Conservation (phyloP, 1,140 invertebrate genomes). For the Drosophila pectinifera region DNA sequence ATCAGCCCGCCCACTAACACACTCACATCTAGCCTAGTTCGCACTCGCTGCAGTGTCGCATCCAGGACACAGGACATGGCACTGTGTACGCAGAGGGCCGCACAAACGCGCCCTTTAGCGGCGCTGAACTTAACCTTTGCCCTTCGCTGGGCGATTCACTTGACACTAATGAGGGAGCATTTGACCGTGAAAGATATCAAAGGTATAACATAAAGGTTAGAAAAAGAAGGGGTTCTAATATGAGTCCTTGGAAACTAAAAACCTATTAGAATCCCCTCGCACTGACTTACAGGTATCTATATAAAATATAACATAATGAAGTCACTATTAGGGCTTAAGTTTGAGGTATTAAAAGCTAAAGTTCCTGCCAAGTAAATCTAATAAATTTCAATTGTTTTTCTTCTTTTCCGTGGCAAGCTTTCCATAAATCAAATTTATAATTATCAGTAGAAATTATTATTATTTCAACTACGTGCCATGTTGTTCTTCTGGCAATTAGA, state of each 20-base stretch:
- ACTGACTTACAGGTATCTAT: too few relatives aligned
- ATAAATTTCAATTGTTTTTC: constrained; percentile 6
- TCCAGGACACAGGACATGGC: too few relatives aligned
- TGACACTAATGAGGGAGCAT: constrained; percentile 11
- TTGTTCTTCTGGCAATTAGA: neutral
- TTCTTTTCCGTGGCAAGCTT: neutral
- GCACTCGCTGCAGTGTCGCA: constrained; percentile 21
- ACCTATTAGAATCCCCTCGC: too few relatives aligned
- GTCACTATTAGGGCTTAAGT: neutral
- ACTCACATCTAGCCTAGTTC: constrained; percentile 6
- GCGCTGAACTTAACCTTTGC: constrained; percentile 30
- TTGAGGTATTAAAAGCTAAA: neutral
- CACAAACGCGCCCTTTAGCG: neutral
- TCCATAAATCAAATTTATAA: constrained; percentile 9
- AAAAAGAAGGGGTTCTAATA: too few relatives aligned
- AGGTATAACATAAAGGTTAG: neutral
- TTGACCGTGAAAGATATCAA: neutral
- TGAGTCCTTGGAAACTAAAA: neutral
- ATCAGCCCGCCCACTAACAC: constrained; percentile 26
- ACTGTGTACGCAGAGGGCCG: constrained; percentile 19
- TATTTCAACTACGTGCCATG: constrained; percentile 7
- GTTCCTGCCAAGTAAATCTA: neutral
- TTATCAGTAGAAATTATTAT: constrained; percentile 2
- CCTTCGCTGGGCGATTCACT: constrained; percentile 11
- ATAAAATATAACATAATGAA: too few relatives aligned